A percentile compares a stretch with the other conserved stretches of the same genome.
These are phyloP conservation scores for Aphaenogaster rudis DNA, from an alignment of 1,140 invertebrate species.

Conservation along the genomic window DNA sequence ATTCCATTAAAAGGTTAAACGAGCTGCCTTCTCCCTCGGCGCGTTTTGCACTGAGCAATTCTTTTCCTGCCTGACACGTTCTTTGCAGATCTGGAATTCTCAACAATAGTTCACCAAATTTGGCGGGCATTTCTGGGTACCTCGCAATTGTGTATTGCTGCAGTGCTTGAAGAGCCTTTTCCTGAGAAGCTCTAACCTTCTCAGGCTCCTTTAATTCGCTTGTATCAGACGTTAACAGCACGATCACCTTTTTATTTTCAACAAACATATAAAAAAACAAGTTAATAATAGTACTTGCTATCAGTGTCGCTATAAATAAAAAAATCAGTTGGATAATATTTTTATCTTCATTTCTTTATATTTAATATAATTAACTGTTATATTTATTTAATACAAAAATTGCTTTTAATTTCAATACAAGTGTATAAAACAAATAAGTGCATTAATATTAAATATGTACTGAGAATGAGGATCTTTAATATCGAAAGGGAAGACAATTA, in stretches of 20 bases:
- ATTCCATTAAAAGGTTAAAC: constrained; percentile 98
- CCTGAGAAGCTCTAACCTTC: constrained; percentile 96
- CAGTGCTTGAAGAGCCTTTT: constrained; percentile 96
- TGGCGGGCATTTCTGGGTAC: constrained; percentile 96
- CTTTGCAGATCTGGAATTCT: constrained; percentile 97
- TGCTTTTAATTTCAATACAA: not conserved
- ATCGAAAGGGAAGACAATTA: constrained; percentile 76
- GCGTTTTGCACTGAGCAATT: constrained; percentile 94
- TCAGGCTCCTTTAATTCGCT: constrained; percentile 96
- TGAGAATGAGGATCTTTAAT: not conserved
- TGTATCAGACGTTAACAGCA: constrained; percentile 97
- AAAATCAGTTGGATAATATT: not conserved
- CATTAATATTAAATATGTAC: not conserved
- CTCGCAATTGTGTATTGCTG: constrained; percentile 96
- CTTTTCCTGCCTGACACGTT: constrained; percentile 97
- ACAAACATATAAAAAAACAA: constrained; percentile 23
- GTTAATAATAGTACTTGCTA: not conserved
- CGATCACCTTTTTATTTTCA: constrained; percentile 90
- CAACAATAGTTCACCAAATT: constrained; percentile 97
- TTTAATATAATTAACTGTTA: not conserved
- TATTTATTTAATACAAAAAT: constrained; percentile 19
- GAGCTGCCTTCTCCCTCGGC: constrained; percentile 95
- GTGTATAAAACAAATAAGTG: not conserved
- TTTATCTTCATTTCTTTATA: not conserved
- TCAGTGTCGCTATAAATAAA: not conserved